Percentiles rank a stretch among this genome's conserved stretches.
These are phyloP conservation scores for Patella depressa DNA, from an alignment of 2,888 invertebrate species.

Conservation along the genomic window DNA sequence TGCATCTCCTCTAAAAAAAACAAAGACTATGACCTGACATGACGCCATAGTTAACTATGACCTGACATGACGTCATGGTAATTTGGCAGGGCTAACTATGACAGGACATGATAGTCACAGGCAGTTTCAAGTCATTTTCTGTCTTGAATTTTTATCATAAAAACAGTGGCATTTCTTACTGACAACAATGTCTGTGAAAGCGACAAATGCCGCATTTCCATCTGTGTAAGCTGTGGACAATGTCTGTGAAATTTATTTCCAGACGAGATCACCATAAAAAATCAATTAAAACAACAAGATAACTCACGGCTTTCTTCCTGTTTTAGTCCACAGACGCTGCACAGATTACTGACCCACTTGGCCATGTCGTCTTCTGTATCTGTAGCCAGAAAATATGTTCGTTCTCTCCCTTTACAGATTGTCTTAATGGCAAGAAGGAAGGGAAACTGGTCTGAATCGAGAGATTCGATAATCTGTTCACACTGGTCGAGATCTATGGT, in stretches of 20 bases:
- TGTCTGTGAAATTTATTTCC: background rate
- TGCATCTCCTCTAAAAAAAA: no score
- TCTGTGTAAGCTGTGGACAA: background rate
- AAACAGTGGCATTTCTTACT: no score
- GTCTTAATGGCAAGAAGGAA: conserved; percentile 67
- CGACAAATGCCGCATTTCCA: background rate
- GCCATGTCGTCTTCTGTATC: conserved; percentile 94
- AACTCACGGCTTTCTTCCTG: conserved; percentile 61
- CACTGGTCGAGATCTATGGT: conserved; percentile 91
- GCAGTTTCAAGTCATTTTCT: no score
- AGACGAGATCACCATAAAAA: background rate
- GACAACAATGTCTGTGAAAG: background rate
- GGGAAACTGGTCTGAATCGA: conserved; percentile 63
- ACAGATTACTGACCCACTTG: conserved; percentile 94
- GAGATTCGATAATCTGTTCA: conserved; percentile 83
- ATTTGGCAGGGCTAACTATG: no score
- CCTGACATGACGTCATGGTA: no score
- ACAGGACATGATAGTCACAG: no score
- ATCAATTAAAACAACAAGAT: background rate
- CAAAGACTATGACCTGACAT: no score
- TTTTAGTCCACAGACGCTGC: conserved; percentile 85
- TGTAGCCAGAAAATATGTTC: conserved; percentile 93
- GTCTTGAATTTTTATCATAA: no score
- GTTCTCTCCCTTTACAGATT: conserved; percentile 74
- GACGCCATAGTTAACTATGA: no score